Percentiles rank a stretch among this genome's conserved stretches.
Evolutionary conservation across 2,113 vertebrate species (phyloP).

Genomic region (Proterorhinus semilunaris): DNA sequence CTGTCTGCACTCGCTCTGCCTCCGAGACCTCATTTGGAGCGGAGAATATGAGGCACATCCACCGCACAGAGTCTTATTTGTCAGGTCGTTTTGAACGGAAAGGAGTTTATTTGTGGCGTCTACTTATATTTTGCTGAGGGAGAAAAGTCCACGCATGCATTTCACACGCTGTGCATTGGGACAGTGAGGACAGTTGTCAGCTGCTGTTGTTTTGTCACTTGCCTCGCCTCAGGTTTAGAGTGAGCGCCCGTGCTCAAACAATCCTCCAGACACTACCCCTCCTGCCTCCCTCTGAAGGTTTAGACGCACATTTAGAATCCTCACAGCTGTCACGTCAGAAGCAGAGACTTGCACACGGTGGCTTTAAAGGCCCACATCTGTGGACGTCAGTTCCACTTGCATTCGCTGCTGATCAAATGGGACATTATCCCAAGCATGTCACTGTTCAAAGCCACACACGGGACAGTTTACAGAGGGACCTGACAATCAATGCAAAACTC

Average conservation of each 20-base stretch:
- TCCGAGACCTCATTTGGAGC: slow-evolving; percentile 4
- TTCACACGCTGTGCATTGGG: background rate
- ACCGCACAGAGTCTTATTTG: background rate
- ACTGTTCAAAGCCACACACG: slow-evolving; percentile 4
- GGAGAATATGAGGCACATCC: background rate
- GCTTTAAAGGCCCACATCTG: slow-evolving; percentile 6
- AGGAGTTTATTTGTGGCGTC: background rate
- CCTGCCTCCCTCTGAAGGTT: slow-evolving; percentile 5
- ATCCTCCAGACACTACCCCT: slow-evolving; percentile 3
- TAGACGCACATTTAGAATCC: slow-evolving; percentile 1
- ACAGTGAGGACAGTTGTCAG: slow-evolving; percentile 4
- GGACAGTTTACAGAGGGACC: slow-evolving; percentile 6
- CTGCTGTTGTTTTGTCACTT: slow-evolving; percentile 22
- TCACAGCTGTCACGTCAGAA: slow-evolving; percentile 7
- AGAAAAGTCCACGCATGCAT: background rate
- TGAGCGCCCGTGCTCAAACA: slow-evolving; percentile 28
- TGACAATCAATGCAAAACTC: slow-evolving; percentile 1
- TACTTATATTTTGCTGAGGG: background rate
- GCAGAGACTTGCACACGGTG: background rate
- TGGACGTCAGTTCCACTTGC: slow-evolving; percentile 11
- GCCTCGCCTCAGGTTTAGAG: slow-evolving; percentile 25
- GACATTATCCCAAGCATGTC: slow-evolving; percentile 12
- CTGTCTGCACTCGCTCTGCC: slow-evolving; percentile 7
- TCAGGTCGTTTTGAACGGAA: background rate
- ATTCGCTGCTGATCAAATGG: slow-evolving; percentile 10